These are phyloP conservation scores for Spodoptera litura DNA, from an alignment of 1,140 invertebrate species.

Conservation along the genomic window DNA sequence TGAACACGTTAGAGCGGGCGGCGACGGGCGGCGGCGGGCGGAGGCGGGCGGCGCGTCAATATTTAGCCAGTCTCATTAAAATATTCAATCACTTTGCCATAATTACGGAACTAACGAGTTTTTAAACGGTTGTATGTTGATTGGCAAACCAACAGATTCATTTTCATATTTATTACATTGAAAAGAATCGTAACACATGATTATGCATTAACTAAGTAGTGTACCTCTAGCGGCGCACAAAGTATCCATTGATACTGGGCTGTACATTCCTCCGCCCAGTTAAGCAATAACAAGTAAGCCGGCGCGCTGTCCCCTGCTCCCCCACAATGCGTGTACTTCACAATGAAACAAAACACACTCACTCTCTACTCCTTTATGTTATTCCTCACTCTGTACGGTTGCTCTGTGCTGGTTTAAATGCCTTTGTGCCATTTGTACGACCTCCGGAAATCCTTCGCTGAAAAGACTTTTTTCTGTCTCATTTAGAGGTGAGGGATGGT, in stretches of 20 bases:
- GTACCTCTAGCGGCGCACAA: too few species aligned
- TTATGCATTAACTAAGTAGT: too few species aligned
- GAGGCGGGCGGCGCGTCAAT: background rate
- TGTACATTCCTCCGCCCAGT: too few species aligned
- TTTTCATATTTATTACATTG: background rate
- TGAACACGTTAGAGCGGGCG: background rate
- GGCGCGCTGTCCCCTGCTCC: too few species aligned
- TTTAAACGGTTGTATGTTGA: constrained; percentile 14
- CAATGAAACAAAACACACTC: constrained; percentile 12
- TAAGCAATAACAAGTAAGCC: too few species aligned
- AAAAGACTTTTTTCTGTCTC: background rate
- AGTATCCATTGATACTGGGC: too few species aligned
- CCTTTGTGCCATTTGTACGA: constrained; percentile 4
- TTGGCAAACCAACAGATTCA: background rate
- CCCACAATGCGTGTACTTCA: background rate
- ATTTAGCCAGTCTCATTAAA: constrained; percentile 30
- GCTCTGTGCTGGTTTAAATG: constrained; percentile 10
- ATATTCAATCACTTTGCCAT: constrained; percentile 26
- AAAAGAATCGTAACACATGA: too few species aligned
- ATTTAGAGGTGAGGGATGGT: too few species aligned
- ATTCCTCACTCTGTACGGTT: background rate
- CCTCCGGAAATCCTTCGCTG: constrained; percentile 11
- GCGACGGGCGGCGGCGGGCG: background rate
- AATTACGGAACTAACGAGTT: constrained; percentile 5
- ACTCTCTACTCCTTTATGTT: constrained; percentile 7